Evolutionary conservation across 2,113 vertebrate genomes (phyloP).

Genomic region (Triplophysa tibetana): DNA sequence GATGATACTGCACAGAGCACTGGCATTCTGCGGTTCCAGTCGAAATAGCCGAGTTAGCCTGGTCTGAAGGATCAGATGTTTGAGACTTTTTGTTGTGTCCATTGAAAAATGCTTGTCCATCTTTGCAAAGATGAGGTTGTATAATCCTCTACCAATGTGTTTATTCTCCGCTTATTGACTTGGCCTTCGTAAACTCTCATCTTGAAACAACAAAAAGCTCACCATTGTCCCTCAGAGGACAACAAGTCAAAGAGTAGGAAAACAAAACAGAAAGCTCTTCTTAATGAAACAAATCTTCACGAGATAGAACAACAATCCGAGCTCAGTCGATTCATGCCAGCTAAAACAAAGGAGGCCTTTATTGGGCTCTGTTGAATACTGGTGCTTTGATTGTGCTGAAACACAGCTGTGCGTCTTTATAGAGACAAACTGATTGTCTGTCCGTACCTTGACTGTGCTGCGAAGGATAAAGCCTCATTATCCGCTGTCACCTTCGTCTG

Average conservation of each 20-base stretch:
- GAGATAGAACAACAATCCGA: constrained; percentile 63
- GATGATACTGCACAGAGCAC: neutral
- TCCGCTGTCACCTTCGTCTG: constrained; percentile 66
- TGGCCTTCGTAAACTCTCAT: constrained; percentile 20
- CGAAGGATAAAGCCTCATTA: constrained; percentile 69
- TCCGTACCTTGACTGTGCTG: constrained; percentile 66
- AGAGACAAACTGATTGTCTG: constrained; percentile 69
- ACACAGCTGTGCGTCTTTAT: constrained; percentile 71
- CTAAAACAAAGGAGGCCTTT: constrained; percentile 71
- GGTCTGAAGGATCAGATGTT: neutral
- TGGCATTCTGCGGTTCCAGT: neutral
- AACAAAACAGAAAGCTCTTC: constrained; percentile 59
- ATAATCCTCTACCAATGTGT: constrained; percentile 20
- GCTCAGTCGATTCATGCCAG: constrained; percentile 56
- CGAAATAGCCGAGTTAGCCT: neutral
- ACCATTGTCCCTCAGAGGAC: constrained; percentile 54
- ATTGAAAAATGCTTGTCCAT: neutral
- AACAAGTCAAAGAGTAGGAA: constrained; percentile 47
- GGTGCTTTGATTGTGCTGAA: constrained; percentile 66
- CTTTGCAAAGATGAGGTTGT: constrained; percentile 13
- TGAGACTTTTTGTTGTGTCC: neutral
- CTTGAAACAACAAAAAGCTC: constrained; percentile 38
- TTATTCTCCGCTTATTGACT: constrained; percentile 26
- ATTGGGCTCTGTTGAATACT: constrained; percentile 65
- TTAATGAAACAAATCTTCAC: constrained; percentile 61